Percentiles rank a stretch among this genome's conserved stretches.
These are phyloP conservation scores for Lichenostomus cassidix DNA, from an alignment of 2,113 vertebrate genomes.

Conservation along the genomic window DNA sequence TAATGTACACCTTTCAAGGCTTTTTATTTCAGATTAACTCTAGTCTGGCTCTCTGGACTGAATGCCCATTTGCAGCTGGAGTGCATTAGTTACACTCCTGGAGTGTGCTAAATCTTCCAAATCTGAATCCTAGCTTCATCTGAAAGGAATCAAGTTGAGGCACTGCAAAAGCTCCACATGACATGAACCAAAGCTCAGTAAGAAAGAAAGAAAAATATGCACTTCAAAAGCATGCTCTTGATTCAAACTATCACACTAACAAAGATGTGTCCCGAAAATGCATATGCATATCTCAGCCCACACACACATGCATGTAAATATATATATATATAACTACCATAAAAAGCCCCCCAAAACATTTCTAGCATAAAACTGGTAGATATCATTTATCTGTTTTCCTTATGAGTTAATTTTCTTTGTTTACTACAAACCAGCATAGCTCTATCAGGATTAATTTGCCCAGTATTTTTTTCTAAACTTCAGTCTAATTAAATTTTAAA, in stretches of 20 bases:
- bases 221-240: slow-evolving; percentile 7
- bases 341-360: not conserved
- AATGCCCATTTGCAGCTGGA: slow-evolving; percentile 54
- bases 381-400: not conserved
- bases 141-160: slow-evolving; percentile 57
- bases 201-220: not conserved
- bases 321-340: not conserved
- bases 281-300: not conserved
- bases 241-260: not conserved
- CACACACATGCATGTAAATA: not conserved
- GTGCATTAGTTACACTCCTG: slow-evolving; percentile 57
- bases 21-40: slow-evolving; percentile 50
- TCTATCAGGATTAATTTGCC: not conserved
- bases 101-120: slow-evolving; percentile 51
- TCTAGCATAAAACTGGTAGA: not conserved
- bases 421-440: not conserved
- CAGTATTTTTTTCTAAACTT: not conserved
- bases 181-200: not conserved
- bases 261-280: slow-evolving; percentile 1
- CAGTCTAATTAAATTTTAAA: not conserved
- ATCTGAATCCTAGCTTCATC: slow-evolving; percentile 36
- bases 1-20: slow-evolving; percentile 22
- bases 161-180: slow-evolving; percentile 38
- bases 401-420: not conserved
- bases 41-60: not conserved